Conservation (phyloP, 1,140 invertebrate genomes). For the Asbolus verrucosus region DNA sequence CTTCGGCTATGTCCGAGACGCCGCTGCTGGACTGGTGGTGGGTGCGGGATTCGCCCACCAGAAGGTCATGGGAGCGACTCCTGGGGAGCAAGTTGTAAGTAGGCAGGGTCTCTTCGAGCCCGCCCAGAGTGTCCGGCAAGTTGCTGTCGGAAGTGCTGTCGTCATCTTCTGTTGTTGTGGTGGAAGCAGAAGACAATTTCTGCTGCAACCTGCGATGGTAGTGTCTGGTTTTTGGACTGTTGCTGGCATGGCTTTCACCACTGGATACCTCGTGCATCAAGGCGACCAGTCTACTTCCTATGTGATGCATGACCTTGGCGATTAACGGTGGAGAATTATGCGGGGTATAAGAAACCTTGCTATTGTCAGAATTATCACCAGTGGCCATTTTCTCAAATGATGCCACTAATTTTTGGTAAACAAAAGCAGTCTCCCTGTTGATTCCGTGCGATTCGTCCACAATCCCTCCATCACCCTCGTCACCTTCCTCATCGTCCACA, state of each 20-base stretch:
- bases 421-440: conserved; percentile 81
- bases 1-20: conserved; percentile 71
- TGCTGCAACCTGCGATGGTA: conserved; percentile 70
- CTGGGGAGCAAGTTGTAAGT: conserved; percentile 69
- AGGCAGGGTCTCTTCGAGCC: conserved; percentile 57
- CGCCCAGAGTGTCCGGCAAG: conserved; percentile 56
- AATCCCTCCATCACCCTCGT: conserved; percentile 70
- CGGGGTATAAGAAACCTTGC: conserved; percentile 67
- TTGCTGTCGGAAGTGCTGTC: conserved; percentile 75
- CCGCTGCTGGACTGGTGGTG: conserved; percentile 66
- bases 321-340: conserved; percentile 87
- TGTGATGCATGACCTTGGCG: conserved; percentile 93
- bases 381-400: conserved; percentile 81
- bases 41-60: conserved; percentile 70
- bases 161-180: conserved; percentile 83
- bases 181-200: conserved; percentile 73
- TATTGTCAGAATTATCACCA: conserved; percentile 65
- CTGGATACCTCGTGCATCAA: conserved; percentile 93
- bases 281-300: conserved; percentile 87
- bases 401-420: conserved; percentile 85
- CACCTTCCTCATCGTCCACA: conserved; percentile 66
- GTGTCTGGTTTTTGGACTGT: conserved; percentile 67
- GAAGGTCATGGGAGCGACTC: conserved; percentile 83
- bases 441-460: conserved; percentile 69
- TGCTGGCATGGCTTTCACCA: conserved; percentile 70